These are phyloP conservation scores for Pyxicephalus adspersus DNA, from an alignment of 2,113 vertebrate genomes.

Conservation along the genomic window DNA sequence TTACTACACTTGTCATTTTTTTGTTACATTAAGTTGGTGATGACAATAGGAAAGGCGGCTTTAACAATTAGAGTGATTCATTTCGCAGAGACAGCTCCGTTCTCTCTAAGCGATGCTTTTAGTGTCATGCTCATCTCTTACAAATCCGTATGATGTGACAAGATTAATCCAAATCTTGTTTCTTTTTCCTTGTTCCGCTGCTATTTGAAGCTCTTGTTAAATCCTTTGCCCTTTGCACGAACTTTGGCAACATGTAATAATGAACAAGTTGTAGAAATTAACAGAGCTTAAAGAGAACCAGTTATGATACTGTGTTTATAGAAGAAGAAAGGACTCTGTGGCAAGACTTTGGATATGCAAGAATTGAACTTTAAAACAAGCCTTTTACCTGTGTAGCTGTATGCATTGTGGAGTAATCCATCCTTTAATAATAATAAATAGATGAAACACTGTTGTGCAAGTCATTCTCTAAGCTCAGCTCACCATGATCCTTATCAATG, in stretches of 20 bases:
- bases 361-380: too few species aligned
- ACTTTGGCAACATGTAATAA: constrained; percentile 28
- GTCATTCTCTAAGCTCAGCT: too few species aligned
- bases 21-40: neutral
- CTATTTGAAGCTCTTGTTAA: constrained; percentile 39
- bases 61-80: constrained; percentile 47
- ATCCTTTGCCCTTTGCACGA: constrained; percentile 34
- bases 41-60: constrained; percentile 18
- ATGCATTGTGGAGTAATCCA: too few species aligned
- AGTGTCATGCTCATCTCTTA: constrained; percentile 43
- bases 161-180: constrained; percentile 51
- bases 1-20: neutral
- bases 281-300: neutral
- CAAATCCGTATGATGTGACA: constrained; percentile 52
- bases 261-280: neutral
- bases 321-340: too few species aligned
- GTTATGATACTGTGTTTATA: too few species aligned
- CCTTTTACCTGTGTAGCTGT: too few species aligned
- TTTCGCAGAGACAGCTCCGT: constrained; percentile 1
- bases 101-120: constrained; percentile 24
- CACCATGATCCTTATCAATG: too few species aligned
- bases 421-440: too few species aligned
- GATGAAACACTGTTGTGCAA: too few species aligned
- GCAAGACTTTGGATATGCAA: too few species aligned
- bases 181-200: constrained; percentile 18